Evolutionary conservation across 2,888 invertebrate species (phyloP), one percentile per base, ranked within the genome.

Genomic region (Suillia variegata): DNA sequence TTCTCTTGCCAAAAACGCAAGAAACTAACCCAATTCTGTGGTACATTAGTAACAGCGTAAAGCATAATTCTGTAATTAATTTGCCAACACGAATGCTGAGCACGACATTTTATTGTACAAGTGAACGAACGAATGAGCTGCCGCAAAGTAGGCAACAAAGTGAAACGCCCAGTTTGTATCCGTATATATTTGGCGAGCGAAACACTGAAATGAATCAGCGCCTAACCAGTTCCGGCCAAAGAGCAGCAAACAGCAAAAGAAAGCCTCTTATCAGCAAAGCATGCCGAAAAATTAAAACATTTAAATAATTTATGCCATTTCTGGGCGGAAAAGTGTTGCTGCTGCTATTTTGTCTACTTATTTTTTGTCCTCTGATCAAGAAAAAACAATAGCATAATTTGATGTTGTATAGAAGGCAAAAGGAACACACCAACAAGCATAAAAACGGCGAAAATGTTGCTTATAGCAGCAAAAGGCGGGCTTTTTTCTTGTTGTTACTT

Each of bases 21-120:
- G 5, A 18, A 4, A 38, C 3, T 8, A 45, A 45, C 45, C 18
- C 45, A 45, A 45, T 45, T 45, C 18, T 45, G 21, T 13, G 20
- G 21, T 34, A 34, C 52, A 34, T 34, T 51, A 33, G 34, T 47
- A 55, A 24, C 21, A 33, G 47, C 48, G 48, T 18, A 50, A 71
- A 71, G 73, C 72, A 74, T 74, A 74, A 74, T 76, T 74, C 73
- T 67, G 73, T 76, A 76, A 76, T 74, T 74, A 74, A 76, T 74
- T 74, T 74, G 75, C 76, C 70, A 73, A 75, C 74, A 75, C 76
- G 74, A 76, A 76, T 73, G 74, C 45, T 45, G 45, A 45, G 45
- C 45, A 45, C 45, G 45, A 45, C 45, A 45, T 45, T 45, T 45
- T 20, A 18, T 45, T 45, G 45, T 45, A 38, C n/a, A 38, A n/a